Percentiles rank a stretch among this genome's conserved stretches.
These are phyloP conservation scores for Heliconius hortense DNA, from an alignment of 2,888 invertebrate genomes.

Conservation along the genomic window DNA sequence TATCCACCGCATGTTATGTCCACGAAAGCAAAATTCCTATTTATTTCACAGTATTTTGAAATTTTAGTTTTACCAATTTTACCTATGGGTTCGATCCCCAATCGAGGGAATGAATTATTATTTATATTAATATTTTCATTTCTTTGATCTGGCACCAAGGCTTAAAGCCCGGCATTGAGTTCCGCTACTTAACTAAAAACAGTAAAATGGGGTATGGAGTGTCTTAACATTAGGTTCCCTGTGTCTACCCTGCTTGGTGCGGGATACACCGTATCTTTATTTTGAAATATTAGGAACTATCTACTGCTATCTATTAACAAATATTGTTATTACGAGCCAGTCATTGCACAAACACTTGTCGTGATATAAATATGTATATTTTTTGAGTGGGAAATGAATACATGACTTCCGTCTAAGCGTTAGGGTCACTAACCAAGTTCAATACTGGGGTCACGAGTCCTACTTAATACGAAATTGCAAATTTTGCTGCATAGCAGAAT, in stretches of 20 bases:
- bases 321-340: background rate
- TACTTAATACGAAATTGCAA: too few relatives aligned
- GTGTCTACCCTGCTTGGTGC: too few relatives aligned
- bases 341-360: background rate
- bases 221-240: background rate
- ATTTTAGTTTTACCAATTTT: too few relatives aligned
- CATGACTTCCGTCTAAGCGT: slow-evolving; percentile 1
- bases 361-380: background rate
- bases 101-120: too few relatives aligned
- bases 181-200: too few relatives aligned
- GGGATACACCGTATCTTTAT: background rate
- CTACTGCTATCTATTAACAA: background rate
- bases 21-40: background rate
- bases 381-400: background rate
- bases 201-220: too few relatives aligned
- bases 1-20: background rate
- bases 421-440: background rate
- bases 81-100: too few relatives aligned
- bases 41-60: background rate
- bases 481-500: too few relatives aligned
- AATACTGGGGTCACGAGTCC: background rate
- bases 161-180: too few relatives aligned
- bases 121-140: too few relatives aligned
- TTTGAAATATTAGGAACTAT: background rate
- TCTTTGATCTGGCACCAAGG: too few relatives aligned